These are phyloP conservation scores for Cylindroiulus punctatus DNA, from an alignment of 2,888 invertebrate species.

Conservation along the genomic window DNA sequence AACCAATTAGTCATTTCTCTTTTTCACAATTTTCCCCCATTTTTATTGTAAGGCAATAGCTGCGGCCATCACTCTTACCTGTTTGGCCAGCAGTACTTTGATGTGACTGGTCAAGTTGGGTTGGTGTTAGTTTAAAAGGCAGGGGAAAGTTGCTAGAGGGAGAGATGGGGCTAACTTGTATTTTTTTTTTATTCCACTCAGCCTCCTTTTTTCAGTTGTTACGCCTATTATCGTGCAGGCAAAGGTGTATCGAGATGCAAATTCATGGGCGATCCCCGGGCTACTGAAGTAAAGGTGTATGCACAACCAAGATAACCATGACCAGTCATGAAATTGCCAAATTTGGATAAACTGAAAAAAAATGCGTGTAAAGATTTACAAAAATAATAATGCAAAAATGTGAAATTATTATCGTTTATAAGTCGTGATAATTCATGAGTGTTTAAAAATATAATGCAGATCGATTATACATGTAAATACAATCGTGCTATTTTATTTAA, in stretches of 20 bases:
- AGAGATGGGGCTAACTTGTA: neutral
- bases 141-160: slow-evolving; percentile 22
- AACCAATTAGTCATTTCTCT: slow-evolving; percentile 27
- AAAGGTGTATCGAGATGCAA: slow-evolving; percentile 39
- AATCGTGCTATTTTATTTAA: too few relatives aligned
- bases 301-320: neutral
- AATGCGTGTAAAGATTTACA: neutral
- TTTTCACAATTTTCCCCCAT: slow-evolving; percentile 2
- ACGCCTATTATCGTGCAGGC: neutral
- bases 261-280: slow-evolving; percentile 27
- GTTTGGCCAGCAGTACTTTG: slow-evolving; percentile 4
- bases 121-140: neutral
- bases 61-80: slow-evolving; percentile 4
- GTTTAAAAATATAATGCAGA: too few relatives aligned
- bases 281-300: slow-evolving; percentile 12
- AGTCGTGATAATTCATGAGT: too few relatives aligned
- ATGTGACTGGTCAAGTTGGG: slow-evolving; percentile 11
- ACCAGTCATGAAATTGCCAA: neutral
- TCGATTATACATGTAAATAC: too few relatives aligned
- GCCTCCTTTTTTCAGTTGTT: neutral
- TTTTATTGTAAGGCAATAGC: neutral
- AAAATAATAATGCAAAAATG: too few relatives aligned
- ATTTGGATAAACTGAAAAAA: neutral
- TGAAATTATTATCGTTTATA: too few relatives aligned
- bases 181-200: neutral